Percentiles rank a stretch among this genome's conserved stretches.
Evolutionary conservation across 2,113 vertebrate genomes (phyloP).

Genomic region (Peromyscus maniculatus): DNA sequence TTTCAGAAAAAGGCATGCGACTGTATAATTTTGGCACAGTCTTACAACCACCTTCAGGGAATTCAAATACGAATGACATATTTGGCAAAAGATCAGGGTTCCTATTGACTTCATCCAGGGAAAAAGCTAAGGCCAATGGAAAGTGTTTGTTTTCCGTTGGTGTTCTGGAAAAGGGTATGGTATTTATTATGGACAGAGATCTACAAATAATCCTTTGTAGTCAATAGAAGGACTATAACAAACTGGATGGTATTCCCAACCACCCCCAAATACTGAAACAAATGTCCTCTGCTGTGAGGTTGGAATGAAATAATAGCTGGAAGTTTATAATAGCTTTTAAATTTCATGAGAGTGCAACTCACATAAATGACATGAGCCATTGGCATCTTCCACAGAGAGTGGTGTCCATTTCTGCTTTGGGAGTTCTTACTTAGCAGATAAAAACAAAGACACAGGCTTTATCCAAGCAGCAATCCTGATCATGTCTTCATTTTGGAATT

Average conservation of each 20-base stretch:
- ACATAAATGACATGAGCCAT: not conserved
- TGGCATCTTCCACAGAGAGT: not conserved
- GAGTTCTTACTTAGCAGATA: not conserved
- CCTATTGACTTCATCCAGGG: too few relatives aligned
- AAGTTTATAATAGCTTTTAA: not conserved
- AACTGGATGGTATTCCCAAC: too few relatives aligned
- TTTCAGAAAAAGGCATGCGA: too few relatives aligned
- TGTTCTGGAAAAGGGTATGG: not conserved
- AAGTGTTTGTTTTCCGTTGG: not conserved
- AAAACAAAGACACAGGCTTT: not conserved
- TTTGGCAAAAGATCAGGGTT: too few relatives aligned
- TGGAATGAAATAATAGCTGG: too few relatives aligned
- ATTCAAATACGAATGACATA: too few relatives aligned
- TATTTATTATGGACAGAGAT: not conserved
- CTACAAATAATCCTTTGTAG: not conserved
- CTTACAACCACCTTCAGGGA: too few relatives aligned
- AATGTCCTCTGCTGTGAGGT: too few relatives aligned
- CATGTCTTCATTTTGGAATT: not conserved
- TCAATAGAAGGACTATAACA: too few relatives aligned
- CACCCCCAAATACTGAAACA: too few relatives aligned
- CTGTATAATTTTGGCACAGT: too few relatives aligned
- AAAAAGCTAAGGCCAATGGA: not conserved
- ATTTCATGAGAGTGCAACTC: not conserved
- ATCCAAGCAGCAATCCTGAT: not conserved
- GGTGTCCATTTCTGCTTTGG: rapidly evolving